Conservation (phyloP, 2,888 invertebrate species). For the Pharmacophagus antenor region DNA sequence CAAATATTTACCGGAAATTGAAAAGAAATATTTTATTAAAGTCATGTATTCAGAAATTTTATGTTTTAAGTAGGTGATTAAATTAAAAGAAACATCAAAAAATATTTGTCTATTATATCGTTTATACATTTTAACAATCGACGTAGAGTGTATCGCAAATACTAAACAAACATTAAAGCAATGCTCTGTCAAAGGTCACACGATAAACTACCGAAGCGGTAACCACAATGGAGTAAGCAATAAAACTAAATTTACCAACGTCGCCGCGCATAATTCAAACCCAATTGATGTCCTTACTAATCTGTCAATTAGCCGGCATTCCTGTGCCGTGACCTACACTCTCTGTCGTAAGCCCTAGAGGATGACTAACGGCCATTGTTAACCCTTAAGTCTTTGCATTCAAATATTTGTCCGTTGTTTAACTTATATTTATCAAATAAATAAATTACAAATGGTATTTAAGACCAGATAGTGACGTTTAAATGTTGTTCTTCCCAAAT, state of each 20-base stretch:
- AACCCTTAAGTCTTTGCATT: constrained; percentile 31
- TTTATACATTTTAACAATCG: no score
- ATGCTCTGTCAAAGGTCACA: constrained; percentile 23
- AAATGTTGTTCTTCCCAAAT: neutral
- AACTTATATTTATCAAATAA: constrained; percentile 20
- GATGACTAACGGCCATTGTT: constrained; percentile 54
- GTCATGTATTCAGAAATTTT: no score
- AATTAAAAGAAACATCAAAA: no score
- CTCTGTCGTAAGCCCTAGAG: constrained; percentile 45
- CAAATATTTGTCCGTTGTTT: constrained; percentile 22
- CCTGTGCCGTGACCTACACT: constrained; percentile 66
- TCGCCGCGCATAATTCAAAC: constrained; percentile 43
- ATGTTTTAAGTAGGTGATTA: no score
- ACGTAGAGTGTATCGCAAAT: constrained; percentile 1
- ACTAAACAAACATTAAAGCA: constrained; percentile 20
- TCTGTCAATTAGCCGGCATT: constrained; percentile 74
- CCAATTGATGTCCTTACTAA: constrained; percentile 56
- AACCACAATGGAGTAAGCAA: constrained; percentile 32
- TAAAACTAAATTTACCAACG: constrained; percentile 33
- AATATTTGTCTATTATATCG: no score
- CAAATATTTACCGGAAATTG: no score
- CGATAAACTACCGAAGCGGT: constrained; percentile 29
- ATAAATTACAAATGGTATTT: constrained; percentile 10
- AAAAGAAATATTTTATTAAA: no score
- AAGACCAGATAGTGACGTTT: neutral